These are phyloP conservation scores for Botrylloides violaceus DNA, from an alignment of 23 tunicate genomes.

Conservation along the genomic window DNA sequence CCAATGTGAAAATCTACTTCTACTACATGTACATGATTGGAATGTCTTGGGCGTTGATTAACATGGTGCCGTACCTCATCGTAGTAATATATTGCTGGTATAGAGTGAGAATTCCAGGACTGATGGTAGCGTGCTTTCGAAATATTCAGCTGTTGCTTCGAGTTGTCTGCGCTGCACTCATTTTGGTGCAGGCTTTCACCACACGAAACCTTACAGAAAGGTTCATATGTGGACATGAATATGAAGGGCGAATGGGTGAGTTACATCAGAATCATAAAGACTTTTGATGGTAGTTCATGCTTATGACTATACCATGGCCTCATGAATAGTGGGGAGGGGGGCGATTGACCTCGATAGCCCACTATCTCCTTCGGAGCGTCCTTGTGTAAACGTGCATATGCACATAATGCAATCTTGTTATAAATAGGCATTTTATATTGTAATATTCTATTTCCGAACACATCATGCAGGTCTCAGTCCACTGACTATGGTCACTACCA, in stretches of 20 bases:
- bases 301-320: too few species aligned
- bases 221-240: slow-evolving; percentile 72
- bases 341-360: too few species aligned
- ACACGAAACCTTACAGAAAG: slow-evolving; percentile 95
- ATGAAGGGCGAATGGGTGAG: slow-evolving; percentile 68
- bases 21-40: slow-evolving; percentile 99
- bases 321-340: too few species aligned
- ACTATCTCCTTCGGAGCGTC: too few species aligned
- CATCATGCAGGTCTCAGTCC: slow-evolving; percentile 39
- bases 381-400: too few species aligned
- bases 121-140: slow-evolving; percentile 88
- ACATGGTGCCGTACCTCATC: slow-evolving; percentile 94
- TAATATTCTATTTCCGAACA: too few species aligned
- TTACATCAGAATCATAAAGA: too few species aligned
- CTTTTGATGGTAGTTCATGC: too few species aligned
- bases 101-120: slow-evolving; percentile 87
- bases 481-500: slow-evolving; percentile 63
- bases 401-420: too few species aligned
- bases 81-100: slow-evolving; percentile 99
- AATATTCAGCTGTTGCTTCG: slow-evolving; percentile 83
- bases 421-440: too few species aligned
- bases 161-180: slow-evolving; percentile 61
- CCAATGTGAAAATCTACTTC: slow-evolving; percentile 76
- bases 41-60: slow-evolving; percentile 97
- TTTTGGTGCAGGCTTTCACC: slow-evolving; percentile 94